phyloP scores from a whole-genome alignment of 2,113 vertebrate species.

The Crotalus viridis region DNA sequence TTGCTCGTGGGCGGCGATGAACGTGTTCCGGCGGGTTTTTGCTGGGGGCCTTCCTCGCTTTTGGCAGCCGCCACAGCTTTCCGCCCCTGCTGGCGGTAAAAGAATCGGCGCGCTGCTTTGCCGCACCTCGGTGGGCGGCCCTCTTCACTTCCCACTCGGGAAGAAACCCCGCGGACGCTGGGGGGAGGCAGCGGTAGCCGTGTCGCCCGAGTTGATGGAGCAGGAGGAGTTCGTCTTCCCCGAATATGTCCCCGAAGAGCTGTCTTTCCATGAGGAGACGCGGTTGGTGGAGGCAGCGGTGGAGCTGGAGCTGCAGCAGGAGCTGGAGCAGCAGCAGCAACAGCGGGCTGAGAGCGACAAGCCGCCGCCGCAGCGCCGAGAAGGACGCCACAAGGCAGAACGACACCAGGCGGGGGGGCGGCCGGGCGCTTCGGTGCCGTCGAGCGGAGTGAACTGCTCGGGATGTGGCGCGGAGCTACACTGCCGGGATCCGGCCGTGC shows the following conservation, averaged over 20 bases:
- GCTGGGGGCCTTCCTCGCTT: not conserved
- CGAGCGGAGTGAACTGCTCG: conserved; percentile 72
- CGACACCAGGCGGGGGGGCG: not conserved
- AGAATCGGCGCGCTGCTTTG: too few relatives aligned
- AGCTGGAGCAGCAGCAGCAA: not conserved
- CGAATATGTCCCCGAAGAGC: conserved; percentile 61
- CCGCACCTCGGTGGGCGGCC: not conserved
- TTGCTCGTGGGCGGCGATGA: not conserved
- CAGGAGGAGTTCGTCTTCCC: conserved; percentile 79
- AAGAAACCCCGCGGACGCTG: not conserved
- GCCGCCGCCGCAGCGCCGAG: not conserved
- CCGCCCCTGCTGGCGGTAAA: not conserved
- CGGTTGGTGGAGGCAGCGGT: not conserved
- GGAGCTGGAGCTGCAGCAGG: not conserved
- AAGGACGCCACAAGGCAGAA: accelerated
- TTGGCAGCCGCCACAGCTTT: not conserved
- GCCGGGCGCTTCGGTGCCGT: conserved; percentile 56
- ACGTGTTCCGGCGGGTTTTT: not conserved
- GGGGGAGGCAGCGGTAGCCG: conserved; percentile 39
- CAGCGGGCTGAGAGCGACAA: not conserved
- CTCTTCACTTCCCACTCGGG: not conserved
- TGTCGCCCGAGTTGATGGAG: not conserved
- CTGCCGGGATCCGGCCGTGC: conserved; percentile 62
- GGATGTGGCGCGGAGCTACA: conserved; percentile 88
- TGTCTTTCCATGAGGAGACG: not conserved